phyloP scores from a whole-genome alignment of 2,888 invertebrate genomes.

The Drosophila villosipedis region DNA sequence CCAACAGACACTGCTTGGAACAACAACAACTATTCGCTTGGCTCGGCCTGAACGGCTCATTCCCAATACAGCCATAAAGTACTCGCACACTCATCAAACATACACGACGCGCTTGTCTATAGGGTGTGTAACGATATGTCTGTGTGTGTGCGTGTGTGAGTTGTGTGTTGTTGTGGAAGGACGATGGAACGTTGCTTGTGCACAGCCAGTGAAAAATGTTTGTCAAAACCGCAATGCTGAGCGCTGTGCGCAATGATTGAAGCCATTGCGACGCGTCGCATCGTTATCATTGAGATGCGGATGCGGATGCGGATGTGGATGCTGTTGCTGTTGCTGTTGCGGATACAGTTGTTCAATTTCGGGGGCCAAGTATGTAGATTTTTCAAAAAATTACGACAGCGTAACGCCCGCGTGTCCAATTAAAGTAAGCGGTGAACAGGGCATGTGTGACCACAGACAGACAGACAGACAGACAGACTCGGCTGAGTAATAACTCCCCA shows the following conservation, averaged over 20 bases:
- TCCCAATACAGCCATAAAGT: slow-evolving; percentile 78
- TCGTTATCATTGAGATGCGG: slow-evolving; percentile 61
- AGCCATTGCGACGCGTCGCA: slow-evolving; percentile 71
- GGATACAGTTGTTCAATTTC: slow-evolving; percentile 3
- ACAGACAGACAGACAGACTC: slow-evolving; percentile 1
- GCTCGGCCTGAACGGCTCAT: slow-evolving; percentile 61
- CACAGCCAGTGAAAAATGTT: slow-evolving; percentile 78
- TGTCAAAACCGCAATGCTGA: slow-evolving; percentile 75
- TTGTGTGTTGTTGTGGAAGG: slow-evolving; percentile 21
- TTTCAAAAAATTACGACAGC: slow-evolving; percentile 81
- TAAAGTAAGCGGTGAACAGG: slow-evolving; percentile 77
- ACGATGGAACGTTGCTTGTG: slow-evolving; percentile 40
- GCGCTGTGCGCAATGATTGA: slow-evolving; percentile 76
- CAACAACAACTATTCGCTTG: slow-evolving; percentile 32
- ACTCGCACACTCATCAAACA: slow-evolving; percentile 79
- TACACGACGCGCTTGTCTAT: slow-evolving; percentile 40
- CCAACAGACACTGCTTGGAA: slow-evolving; percentile 23
- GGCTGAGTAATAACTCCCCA: slow-evolving; percentile 74
- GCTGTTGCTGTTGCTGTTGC: slow-evolving; percentile 22
- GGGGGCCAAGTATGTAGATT: slow-evolving; percentile 64
- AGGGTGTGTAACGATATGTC: slow-evolving; percentile 14
- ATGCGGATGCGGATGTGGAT: slow-evolving; percentile 40
- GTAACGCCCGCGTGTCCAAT: slow-evolving; percentile 82
- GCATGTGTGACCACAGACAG: slow-evolving; percentile 29
- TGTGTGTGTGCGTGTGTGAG: slow-evolving; percentile 10